Percentiles rank a stretch among this genome's conserved stretches.
phyloP scores from a whole-genome alignment of 2,888 invertebrate species.

The Lissocephala sabroskyi region DNA sequence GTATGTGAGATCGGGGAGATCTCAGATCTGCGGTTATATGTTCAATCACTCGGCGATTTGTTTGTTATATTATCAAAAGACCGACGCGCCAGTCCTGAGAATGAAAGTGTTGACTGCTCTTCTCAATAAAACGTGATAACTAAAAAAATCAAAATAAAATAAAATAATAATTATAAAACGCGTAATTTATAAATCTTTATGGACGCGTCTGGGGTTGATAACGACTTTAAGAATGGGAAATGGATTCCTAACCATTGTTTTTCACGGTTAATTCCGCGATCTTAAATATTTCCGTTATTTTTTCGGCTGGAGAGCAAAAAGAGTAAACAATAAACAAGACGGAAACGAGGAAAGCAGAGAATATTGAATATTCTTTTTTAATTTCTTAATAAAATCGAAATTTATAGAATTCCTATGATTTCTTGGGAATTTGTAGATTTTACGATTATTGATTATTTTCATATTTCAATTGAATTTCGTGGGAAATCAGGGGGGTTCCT shows the following conservation, averaged over 20 bases:
- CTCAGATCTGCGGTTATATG: slow-evolving; percentile 13
- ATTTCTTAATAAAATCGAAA: no score
- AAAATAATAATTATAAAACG: slow-evolving; percentile 30
- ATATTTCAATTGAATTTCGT: no score
- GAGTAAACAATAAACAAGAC: slow-evolving; percentile 50
- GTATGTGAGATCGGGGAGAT: background rate
- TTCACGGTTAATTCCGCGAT: no score
- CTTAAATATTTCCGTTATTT: no score
- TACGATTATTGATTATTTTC: no score
- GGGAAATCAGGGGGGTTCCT: no score
- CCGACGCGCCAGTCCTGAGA: slow-evolving; percentile 39
- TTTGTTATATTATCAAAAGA: slow-evolving; percentile 28
- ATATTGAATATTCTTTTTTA: slow-evolving; percentile 26
- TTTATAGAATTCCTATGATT: no score
- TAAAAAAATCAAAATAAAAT: slow-evolving; percentile 5
- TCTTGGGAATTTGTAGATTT: no score
- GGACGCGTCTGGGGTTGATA: slow-evolving; percentile 26
- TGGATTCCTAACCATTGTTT: no score
- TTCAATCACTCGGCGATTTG: slow-evolving; percentile 36
- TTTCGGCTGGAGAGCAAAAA: no score
- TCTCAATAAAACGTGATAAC: slow-evolving; percentile 42
- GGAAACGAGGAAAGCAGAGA: slow-evolving; percentile 11
- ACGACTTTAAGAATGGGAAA: no score
- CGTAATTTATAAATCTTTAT: no score
- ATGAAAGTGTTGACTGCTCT: slow-evolving; percentile 44